Percentiles rank a stretch among this genome's conserved stretches.
Evolutionary conservation across 2,797 vertebrate genomes (phyloP).

Genomic region (Saguinus oedipus): DNA sequence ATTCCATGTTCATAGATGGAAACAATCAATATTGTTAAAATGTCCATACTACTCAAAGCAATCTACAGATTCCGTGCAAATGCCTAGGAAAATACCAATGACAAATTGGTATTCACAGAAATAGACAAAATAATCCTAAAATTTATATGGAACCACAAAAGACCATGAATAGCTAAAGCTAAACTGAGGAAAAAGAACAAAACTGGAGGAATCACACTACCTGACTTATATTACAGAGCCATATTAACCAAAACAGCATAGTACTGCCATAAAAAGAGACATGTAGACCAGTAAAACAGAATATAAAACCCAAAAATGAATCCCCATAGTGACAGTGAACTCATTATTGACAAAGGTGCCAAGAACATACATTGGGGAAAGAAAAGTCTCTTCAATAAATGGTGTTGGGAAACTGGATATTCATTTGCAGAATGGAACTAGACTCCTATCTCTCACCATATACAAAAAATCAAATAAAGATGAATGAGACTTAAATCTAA

Average conservation of each 20-base stretch:
- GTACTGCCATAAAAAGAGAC: neutral
- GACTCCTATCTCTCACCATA: neutral
- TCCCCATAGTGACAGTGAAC: neutral
- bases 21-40: neutral
- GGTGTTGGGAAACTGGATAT: neutral
- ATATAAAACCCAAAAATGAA: neutral
- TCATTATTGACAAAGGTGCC: neutral
- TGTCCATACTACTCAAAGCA: neutral
- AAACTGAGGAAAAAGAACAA: neutral
- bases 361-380: neutral
- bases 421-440: neutral
- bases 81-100: neutral
- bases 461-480: neutral
- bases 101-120: neutral
- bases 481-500: neutral
- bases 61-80: neutral
- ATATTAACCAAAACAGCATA: neutral
- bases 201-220: neutral
- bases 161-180: neutral
- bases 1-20: neutral
- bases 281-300: neutral
- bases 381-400: neutral
- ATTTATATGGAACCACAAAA: neutral
- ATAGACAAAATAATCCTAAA: neutral
- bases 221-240: neutral